Evolutionary conservation across 2,797 vertebrate genomes (phyloP), one percentile per base, ranked within the genome.

Genomic region (Zenarchopterus dispar): DNA sequence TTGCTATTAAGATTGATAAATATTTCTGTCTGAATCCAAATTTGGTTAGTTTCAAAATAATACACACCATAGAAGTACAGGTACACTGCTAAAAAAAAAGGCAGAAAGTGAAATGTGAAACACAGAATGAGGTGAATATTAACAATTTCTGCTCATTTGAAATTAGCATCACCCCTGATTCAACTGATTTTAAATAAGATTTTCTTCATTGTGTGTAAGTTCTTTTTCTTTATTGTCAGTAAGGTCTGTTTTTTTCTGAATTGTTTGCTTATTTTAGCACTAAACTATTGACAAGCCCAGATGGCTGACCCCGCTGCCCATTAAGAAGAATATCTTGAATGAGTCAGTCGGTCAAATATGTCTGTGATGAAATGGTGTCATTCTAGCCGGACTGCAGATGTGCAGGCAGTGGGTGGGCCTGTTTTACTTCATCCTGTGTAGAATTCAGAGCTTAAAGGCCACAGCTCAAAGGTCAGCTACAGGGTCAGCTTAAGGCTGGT

Each of bases 361-460:
- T 76, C 55, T 56, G 39, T 57, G 56, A 45, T 57, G 64, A 52
- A 41, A 17, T 19, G 24, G 76, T 75, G 78, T 75, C 86, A 82
- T 70, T 81, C 75, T 43, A 85, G 62, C 60, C 59, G 59, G 57
- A 61, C 57, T 65, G 59, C 82, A 88, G 70, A 80, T 84, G 79
- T 83, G 54, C 56, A 43, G 62, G 54, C 26, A 28, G 56, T 74
- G 80, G 75, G 76, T 80, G 76, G 84, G 78, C 70, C 52, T 18
- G 52, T 31, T 46, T 76, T n/a, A 44, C 69, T 68, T 85, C 80
- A 79, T 67, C 45, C 77, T 39, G 61, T 55, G 84, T 7, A 41
- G 41, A 70, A 67, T 22, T 60, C 60, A 84, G 62, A 74, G 88
- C 86, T 90, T 83, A 89, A 87, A 80, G 54, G 74, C 28, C 19